A percentile compares a stretch with the other conserved stretches of the same genome.
Evolutionary conservation across 2,113 vertebrate species (phyloP).

Genomic region (Brienomyrus longianalis): DNA sequence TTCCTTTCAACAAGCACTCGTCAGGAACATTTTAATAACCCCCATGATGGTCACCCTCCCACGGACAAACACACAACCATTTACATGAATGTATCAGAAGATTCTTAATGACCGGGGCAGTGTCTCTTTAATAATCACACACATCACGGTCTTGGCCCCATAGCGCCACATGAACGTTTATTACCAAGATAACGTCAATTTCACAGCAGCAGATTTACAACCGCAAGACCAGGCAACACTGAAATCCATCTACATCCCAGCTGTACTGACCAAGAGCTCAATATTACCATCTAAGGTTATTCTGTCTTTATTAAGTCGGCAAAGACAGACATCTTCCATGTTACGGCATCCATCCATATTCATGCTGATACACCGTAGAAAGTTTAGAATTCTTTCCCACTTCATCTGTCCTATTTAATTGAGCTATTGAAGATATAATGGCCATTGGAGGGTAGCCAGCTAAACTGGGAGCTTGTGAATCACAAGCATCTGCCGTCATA

Average conservation of each 20-base stretch:
- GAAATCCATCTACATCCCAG: neutral
- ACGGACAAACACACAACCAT: neutral
- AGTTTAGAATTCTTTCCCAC: neutral
- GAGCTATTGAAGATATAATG: neutral
- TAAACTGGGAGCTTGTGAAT: neutral
- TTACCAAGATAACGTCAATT: neutral
- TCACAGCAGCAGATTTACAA: neutral
- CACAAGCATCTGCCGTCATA: neutral
- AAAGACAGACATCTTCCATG: neutral
- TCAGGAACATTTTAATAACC: neutral
- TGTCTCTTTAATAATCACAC: neutral
- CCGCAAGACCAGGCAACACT: neutral
- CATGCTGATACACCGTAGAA: neutral
- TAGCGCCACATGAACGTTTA: neutral
- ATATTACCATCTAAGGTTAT: neutral
- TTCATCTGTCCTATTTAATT: constrained; percentile 1
- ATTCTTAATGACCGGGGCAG: neutral
- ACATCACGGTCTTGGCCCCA: neutral
- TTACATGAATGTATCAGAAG: neutral
- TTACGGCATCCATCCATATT: neutral
- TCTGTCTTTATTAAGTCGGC: neutral
- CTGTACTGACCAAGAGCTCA: neutral
- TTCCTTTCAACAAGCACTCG: neutral
- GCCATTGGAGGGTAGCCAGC: neutral
- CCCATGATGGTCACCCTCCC: neutral